Conservation (phyloP, 2,113 vertebrate genomes). For the Prunella himalayana region DNA sequence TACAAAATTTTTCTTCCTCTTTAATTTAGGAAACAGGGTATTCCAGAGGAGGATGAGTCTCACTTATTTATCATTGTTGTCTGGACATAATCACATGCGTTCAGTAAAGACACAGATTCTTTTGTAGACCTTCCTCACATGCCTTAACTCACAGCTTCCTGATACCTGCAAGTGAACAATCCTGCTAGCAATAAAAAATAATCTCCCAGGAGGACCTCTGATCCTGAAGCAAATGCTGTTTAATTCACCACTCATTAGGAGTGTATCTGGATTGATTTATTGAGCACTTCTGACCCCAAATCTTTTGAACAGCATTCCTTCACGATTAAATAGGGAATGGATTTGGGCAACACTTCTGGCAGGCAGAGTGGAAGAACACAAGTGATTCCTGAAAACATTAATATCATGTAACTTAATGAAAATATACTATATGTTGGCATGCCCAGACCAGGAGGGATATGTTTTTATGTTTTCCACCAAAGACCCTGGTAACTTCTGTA, state of each 20-base stretch:
- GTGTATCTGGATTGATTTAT: conserved; percentile 76
- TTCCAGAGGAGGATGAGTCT: not conserved
- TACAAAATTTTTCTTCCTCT: not conserved
- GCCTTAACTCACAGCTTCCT: not conserved
- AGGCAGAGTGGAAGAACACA: conserved; percentile 39
- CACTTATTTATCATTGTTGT: not conserved
- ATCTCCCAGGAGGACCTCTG: conserved; percentile 67
- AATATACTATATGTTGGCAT: conserved; percentile 40
- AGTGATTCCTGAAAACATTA: conserved; percentile 52
- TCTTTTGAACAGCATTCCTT: conserved; percentile 74
- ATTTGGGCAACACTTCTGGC: conserved; percentile 54
- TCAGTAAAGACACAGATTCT: not conserved
- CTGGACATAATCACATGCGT: not conserved
- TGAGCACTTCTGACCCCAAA: conserved; percentile 65
- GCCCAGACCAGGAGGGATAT: conserved; percentile 31
- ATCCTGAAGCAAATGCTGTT: conserved; percentile 74
- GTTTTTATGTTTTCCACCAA: conserved; percentile 62
- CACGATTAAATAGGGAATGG: conserved; percentile 68
- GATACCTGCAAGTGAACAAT: conserved; percentile 59
- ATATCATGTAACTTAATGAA: conserved; percentile 59
- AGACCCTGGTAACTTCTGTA: conserved; percentile 46
- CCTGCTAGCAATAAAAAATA: conserved; percentile 57
- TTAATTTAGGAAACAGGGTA: not conserved
- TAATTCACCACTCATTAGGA: conserved; percentile 75
- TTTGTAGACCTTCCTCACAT: not conserved